These are phyloP conservation scores for Pangasius krempfi DNA, from an alignment of 2,797 vertebrate genomes.

Conservation along the genomic window DNA sequence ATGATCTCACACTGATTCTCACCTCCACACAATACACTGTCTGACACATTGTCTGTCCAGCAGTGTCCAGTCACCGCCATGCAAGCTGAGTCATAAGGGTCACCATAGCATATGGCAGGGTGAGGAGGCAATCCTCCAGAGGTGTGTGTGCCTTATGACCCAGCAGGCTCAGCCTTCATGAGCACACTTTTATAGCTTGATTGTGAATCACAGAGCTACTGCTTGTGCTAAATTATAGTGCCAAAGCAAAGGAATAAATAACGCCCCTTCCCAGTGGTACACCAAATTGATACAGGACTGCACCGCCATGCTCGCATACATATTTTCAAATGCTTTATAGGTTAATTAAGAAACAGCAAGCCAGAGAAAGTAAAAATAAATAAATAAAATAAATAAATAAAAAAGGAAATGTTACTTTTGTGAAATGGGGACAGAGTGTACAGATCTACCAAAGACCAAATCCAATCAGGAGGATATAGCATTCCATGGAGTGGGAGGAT, in stretches of 20 bases:
- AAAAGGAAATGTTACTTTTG: not conserved
- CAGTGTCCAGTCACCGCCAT: not conserved
- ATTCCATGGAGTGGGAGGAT: slow-evolving; percentile 40
- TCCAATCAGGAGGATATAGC: slow-evolving; percentile 32
- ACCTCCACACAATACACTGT: slow-evolving; percentile 15
- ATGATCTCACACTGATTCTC: slow-evolving; percentile 50
- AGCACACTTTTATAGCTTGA: not conserved
- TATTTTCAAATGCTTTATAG: not conserved
- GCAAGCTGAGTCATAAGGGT: slow-evolving; percentile 25
- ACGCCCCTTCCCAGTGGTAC: not conserved
- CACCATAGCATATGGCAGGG: not conserved
- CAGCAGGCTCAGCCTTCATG: not conserved
- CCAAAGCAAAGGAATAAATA: not conserved
- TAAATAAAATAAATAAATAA: too few species aligned
- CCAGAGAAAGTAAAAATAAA: not conserved
- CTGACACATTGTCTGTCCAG: slow-evolving; percentile 18
- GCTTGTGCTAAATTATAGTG: not conserved
- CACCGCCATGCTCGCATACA: not conserved
- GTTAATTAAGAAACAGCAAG: not conserved
- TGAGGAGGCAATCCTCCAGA: slow-evolving; percentile 14
- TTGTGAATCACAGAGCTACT: slow-evolving; percentile 25
- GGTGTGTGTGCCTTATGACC: not conserved
- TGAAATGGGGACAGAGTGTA: not conserved
- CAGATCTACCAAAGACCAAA: not conserved
- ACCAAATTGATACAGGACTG: not conserved